Base-by-base conservation (phyloP, 2,797 vertebrate species). In the Champsocephalus esox region DNA sequence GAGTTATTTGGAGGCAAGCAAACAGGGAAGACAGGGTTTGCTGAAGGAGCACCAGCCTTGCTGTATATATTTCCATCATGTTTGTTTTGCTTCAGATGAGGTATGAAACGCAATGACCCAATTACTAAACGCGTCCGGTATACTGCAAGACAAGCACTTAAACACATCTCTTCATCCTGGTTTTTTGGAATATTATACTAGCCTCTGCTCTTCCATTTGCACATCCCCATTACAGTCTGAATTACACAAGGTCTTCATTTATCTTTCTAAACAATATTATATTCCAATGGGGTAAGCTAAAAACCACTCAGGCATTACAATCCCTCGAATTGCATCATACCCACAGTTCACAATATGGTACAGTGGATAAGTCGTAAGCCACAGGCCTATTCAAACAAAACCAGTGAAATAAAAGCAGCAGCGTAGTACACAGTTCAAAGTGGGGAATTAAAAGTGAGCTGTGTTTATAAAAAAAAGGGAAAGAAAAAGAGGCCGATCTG, bases 221-320 rank as follows among this genome's bases (percentile, higher is more conserved):
- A 75, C 73, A 57, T 50, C 70, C 41, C 59, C 63, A 78, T 84
- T 85, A 82, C 76, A 83, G 60, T 89, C 64, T 64, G 73, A 70
- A 64, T 84, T 80, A 90, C 86, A 87, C 12, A 48, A 66, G 83
- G 79, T 85, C 76, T 83, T 82, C 49, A 66, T 89, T 85, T 85
- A 87, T 76, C 84, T 82, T 86, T 84, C 79, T 81, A 90, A 90
- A 90, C 82, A 91, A 86, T 79, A 85, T 83, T 79, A 82, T 72
- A 84, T 74, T 70, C 66, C 67, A 72, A 44, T 63, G 66, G 82
- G 74, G 67, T 82, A 75, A 87, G 81, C 76, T 65, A 48, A 68
- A 66, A 79, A 80, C 81, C 81, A 73, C 79, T 32, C 57, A 61
- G 64, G 83, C 74, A 64, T 85, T 63, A 74, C 80, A 84, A 85